Base-by-base conservation (phyloP, 2,888 invertebrate species). In the Alentia gelatinosa region DNA sequence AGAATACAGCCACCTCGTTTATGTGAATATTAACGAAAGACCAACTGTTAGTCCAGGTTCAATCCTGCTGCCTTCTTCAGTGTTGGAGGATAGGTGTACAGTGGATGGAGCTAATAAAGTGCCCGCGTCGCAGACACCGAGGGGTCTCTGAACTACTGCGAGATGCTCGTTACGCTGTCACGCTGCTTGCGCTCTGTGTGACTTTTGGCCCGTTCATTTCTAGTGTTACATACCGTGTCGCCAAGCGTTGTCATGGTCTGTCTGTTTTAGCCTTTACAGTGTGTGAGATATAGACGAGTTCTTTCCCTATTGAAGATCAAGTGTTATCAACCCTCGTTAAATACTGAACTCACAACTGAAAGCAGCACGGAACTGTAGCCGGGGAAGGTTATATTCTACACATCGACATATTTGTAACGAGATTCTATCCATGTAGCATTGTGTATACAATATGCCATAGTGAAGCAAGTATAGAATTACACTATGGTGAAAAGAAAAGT, bases 341-440 rank as follows among this genome's bases (percentile, higher is more conserved):
- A 79, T 23, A 39, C 35, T 79, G 23, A 79, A 79, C 79, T 35
- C 39, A 79, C 35, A 35, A 37, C 79, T 74, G 33, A 74, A 79
- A 79, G 79, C 79, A 79, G 79, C 79, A 79, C 37, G 15, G 19
- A 39, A 37, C 39, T 26, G 35, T 79, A 35, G 79, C 23, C 37
- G 39, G 79, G 79, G n/a, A 79, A 1, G 79, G 79, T 79, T 79
- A 63, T 79, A 79, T 79, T 79, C 39, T 79, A 39, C 79, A 79
- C 79, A 79, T 79, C 79, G 79, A 79, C 79, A 79, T 35, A 39
- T 79, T 79, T 79, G n/a, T 79, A 79, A 79, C 79, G 79, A 79
- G 79, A 79, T 37, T 37, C 68, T 68, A 79, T 37, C 19, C 39
- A 79, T 79, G 15, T 79, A 35, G 79, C 39, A 79, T 79, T 79